A percentile compares a stretch with the other conserved stretches of the same genome.
phyloP scores from a whole-genome alignment of 2,888 invertebrate species.

The Lithophane socia region DNA sequence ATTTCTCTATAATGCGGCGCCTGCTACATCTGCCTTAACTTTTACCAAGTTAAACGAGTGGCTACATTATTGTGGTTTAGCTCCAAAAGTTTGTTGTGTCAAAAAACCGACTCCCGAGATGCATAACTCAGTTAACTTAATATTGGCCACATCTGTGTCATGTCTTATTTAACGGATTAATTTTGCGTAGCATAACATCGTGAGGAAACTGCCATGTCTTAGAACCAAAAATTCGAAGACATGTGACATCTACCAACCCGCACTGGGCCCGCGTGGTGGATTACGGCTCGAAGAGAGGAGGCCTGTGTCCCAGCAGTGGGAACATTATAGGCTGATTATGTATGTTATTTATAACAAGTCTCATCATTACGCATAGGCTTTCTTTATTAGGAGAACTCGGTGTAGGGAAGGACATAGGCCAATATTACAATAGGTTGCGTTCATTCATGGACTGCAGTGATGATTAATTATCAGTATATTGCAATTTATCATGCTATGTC shows the following conservation, averaged over 20 bases:
- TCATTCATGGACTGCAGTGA: background rate
- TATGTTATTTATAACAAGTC: too few relatives aligned
- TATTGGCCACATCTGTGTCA: background rate
- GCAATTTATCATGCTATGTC: background rate
- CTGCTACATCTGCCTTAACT: too few relatives aligned
- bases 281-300: too few relatives aligned
- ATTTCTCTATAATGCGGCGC: background rate
- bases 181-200: too few relatives aligned
- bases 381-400: background rate
- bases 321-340: too few relatives aligned
- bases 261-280: too few relatives aligned
- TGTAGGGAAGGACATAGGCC: background rate
- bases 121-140: background rate
- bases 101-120: background rate
- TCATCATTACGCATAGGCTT: background rate
- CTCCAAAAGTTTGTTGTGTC: background rate
- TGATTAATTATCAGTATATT: background rate
- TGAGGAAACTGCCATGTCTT: too few relatives aligned
- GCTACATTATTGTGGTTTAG: background rate
- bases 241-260: too few relatives aligned
- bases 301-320: too few relatives aligned
- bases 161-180: background rate
- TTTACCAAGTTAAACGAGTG: background rate
- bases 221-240: too few relatives aligned
- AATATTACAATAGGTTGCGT: background rate